Evolutionary conservation across 2,888 invertebrate genomes (phyloP), one percentile per base, ranked within the genome.

Genomic region (Rhodophaea formosa): DNA sequence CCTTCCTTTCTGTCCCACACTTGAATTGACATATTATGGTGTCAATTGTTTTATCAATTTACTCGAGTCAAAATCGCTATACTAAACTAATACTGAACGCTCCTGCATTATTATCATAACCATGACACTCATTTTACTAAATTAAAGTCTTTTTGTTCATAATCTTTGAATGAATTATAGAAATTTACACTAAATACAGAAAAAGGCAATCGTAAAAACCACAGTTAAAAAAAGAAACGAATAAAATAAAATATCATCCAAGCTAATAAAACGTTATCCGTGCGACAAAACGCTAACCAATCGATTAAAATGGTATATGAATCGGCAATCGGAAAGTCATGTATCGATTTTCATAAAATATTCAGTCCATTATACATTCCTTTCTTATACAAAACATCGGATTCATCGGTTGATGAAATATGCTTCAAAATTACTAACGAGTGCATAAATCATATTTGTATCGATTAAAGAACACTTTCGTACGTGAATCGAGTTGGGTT

Each of bases 391-490:
- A 55, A 55, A 55, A 45, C 54, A 35, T 55, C 8, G 45, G 32
- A 45, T 46, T 45, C 32, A 32, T 46, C 32, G 30, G 29, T 45
- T 35, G 35, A 55, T 55, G 54, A 55, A 55, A 55, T 55, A 55
- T 35, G 54, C 45, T 46, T 45, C 32, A 15, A 35, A 55, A 55
- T 55, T 45, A 55, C 54, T 55, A 55, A 55, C 54, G 45, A 45
- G 54, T 45, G 15, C 35, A 55, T 55, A 55, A 55, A 55, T 55
- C 54, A 46, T 46, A 30, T 53, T 53, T 44, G 54, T 55, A 55
- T 45, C 45, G 45, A 55, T 60, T 58, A 57, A 43, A 62, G 39
- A 64, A 62, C 62, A 60, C 54, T 58, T 68, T 62, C 49, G 63
- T 58, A 57, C 59, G 65, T 55, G 53, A 62, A 58, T 54, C 43